These are phyloP conservation scores for Sphyrna mokarran DNA, from an alignment of 2,113 vertebrate species.

Conservation along the genomic window DNA sequence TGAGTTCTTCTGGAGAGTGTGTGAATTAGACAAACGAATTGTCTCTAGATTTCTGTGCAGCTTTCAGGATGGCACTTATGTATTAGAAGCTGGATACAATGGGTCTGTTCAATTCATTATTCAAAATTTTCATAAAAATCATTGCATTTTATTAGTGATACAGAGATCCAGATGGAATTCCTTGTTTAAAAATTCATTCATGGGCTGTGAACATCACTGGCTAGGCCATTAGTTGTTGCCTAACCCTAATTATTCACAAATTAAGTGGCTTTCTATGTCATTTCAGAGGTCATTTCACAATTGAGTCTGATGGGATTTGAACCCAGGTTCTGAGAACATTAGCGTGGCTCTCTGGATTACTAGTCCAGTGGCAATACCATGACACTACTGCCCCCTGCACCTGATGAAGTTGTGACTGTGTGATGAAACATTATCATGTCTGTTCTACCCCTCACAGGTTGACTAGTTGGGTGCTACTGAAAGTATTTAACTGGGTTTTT, in stretches of 20 bases:
- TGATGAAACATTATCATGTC: neutral
- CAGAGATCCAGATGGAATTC: neutral
- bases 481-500: slow-evolving; percentile 53
- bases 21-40: neutral
- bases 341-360: too few species aligned
- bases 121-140: neutral
- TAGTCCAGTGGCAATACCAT: too few species aligned
- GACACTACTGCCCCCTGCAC: too few species aligned
- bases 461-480: slow-evolving; percentile 54
- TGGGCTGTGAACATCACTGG: too few species aligned
- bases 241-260: too few species aligned
- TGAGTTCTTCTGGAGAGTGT: neutral
- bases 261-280: too few species aligned
- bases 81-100: neutral
- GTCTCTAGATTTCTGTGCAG: neutral
- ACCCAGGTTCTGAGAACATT: too few species aligned
- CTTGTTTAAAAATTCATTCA: too few species aligned
- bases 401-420: neutral
- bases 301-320: too few species aligned
- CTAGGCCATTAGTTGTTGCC: too few species aligned
- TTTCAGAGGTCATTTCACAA: too few species aligned
- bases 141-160: neutral
- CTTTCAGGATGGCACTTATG: neutral
- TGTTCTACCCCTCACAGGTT: slow-evolving; percentile 42
- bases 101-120: neutral